Evolutionary conservation across 2,888 invertebrate species (phyloP).

Genomic region (Mallateleia sp.): DNA sequence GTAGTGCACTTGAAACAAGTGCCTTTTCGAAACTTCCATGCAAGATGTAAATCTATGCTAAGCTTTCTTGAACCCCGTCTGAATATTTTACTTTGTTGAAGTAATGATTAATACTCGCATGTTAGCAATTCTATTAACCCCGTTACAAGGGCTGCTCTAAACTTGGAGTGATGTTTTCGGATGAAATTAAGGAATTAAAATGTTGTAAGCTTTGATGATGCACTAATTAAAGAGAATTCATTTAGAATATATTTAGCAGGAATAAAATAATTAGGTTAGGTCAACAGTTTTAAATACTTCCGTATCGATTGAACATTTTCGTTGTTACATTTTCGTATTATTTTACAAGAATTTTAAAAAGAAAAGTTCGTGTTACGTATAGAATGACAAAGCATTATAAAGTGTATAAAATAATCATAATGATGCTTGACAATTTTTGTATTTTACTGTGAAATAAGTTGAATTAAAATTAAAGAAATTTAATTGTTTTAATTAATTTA

Average conservation of each 20-base stretch:
- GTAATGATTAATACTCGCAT: slow-evolving; percentile 68
- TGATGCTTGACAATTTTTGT: too few relatives aligned
- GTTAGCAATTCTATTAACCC: slow-evolving; percentile 47
- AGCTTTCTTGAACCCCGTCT: slow-evolving; percentile 67
- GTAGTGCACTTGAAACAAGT: slow-evolving; percentile 68
- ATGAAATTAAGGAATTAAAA: slow-evolving; percentile 25
- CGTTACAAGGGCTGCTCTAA: not conserved
- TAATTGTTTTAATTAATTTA: too few relatives aligned
- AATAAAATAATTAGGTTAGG: too few relatives aligned
- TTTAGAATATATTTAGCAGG: not conserved
- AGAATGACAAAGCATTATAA: too few relatives aligned
- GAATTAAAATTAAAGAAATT: too few relatives aligned
- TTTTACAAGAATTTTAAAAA: too few relatives aligned
- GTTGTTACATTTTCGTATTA: too few relatives aligned
- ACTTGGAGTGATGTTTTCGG: not conserved
- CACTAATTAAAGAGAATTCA: slow-evolving; percentile 20
- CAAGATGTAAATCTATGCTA: slow-evolving; percentile 83
- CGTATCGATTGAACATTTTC: too few relatives aligned
- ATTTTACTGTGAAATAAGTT: too few relatives aligned
- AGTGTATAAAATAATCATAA: too few relatives aligned
- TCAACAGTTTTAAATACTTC: too few relatives aligned
- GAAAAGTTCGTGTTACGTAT: too few relatives aligned
- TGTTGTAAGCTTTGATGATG: slow-evolving; percentile 6
- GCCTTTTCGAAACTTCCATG: slow-evolving; percentile 64
- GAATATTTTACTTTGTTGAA: slow-evolving; percentile 71